A percentile compares a stretch with the other conserved stretches of the same genome.
These are phyloP conservation scores for Hydrochoerus hydrochaeris DNA, from an alignment of 2,113 vertebrate genomes.

Conservation along the genomic window DNA sequence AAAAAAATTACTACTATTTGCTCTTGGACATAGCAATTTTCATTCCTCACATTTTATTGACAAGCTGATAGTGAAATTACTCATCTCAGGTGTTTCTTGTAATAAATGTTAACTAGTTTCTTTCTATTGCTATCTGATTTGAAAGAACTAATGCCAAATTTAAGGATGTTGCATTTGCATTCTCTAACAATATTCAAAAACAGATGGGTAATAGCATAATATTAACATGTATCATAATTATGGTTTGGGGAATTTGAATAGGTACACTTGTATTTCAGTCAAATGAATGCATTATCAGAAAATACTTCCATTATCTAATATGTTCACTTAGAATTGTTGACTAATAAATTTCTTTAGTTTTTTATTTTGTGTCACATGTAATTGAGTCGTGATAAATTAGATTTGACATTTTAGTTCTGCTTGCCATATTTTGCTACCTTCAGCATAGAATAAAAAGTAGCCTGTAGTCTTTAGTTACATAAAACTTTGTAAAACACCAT, in stretches of 20 bases:
- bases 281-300: background rate
- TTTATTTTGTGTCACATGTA: slow-evolving; percentile 36
- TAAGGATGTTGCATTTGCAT: background rate
- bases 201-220: background rate
- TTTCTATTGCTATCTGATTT: background rate
- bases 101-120: background rate
- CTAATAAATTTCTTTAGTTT: slow-evolving; percentile 39
- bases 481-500: slow-evolving; percentile 60
- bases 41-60: slow-evolving; percentile 23
- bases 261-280: background rate
- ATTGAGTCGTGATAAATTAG: slow-evolving; percentile 63
- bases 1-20: background rate
- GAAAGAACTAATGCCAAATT: slow-evolving; percentile 14
- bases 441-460: slow-evolving; percentile 61
- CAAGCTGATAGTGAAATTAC: background rate
- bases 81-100: background rate
- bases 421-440: slow-evolving; percentile 51
- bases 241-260: background rate
- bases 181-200: background rate
- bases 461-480: slow-evolving; percentile 55
- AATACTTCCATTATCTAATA: background rate
- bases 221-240: background rate
- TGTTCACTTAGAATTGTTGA: background rate
- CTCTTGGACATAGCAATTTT: background rate
- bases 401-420: slow-evolving; percentile 64